These are phyloP conservation scores for Aleiodes alternator DNA, from an alignment of 2,888 invertebrate species.

Conservation along the genomic window DNA sequence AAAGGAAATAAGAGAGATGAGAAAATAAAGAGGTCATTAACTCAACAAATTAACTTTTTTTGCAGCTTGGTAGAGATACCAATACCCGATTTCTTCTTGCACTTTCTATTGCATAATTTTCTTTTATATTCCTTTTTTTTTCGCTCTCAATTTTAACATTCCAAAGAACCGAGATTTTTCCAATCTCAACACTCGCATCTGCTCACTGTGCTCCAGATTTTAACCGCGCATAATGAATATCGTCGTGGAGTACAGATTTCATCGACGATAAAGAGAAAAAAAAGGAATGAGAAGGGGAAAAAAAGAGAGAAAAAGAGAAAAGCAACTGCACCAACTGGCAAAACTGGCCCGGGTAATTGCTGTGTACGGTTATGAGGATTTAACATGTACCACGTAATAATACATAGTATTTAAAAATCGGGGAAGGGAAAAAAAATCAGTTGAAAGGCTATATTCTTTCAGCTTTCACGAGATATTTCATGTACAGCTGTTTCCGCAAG, in stretches of 20 bases:
- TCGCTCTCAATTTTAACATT: constrained; percentile 7
- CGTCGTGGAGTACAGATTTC: constrained; percentile 19
- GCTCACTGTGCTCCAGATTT: constrained; percentile 30
- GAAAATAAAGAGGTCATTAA: constrained; percentile 27
- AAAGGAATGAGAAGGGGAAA: constrained; percentile 53
- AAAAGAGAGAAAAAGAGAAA: constrained; percentile 50
- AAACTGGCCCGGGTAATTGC: constrained; percentile 44
- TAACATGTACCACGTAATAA: constrained; percentile 16
- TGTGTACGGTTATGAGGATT: constrained; percentile 21
- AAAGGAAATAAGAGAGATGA: constrained; percentile 11
- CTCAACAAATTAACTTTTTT: too few species aligned
- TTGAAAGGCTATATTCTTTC: background rate
- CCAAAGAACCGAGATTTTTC: constrained; percentile 22
- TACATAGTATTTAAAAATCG: background rate
- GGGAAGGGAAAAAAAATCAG: background rate
- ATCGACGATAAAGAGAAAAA: constrained; percentile 52
- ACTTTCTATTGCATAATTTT: background rate
- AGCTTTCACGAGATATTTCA: background rate
- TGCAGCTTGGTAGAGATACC: background rate
- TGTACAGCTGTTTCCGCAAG: too few species aligned
- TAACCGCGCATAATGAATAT: constrained; percentile 24
- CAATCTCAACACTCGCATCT: constrained; percentile 24
- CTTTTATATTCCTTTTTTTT: background rate
- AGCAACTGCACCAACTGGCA: constrained; percentile 37
- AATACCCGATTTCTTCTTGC: constrained; percentile 4